Base-by-base conservation (phyloP, 1,140 invertebrate species). In the Forficula auricularia region DNA sequence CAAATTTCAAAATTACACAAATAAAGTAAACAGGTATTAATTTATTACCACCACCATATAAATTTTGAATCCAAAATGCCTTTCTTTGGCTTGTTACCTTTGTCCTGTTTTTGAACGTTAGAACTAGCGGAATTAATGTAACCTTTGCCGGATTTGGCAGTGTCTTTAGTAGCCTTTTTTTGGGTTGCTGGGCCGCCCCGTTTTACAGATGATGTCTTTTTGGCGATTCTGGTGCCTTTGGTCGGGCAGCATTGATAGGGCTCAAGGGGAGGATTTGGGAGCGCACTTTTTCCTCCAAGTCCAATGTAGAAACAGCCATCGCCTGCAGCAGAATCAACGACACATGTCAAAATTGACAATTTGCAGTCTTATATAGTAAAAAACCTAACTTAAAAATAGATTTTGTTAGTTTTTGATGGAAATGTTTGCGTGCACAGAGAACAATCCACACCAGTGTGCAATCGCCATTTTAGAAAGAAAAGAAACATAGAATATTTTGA, bases 261-360 rank as follows among this genome's bases (percentile, higher is more conserved):
- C 75, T 82, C 77, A 68, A 81, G 83, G 60, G 75, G 73, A 64
- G 76, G 72, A 64, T 72, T 75, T 62, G 79, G 78, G 60, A 70
- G 62, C 65, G 75, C 70, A 59, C 63, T 73, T 71, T 81, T 80
- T 70, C 79, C 79, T 66, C 79, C 81, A 73, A 87, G 76, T 71
- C 82, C 82, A 72, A 87, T 81, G 80, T 83, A 83, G 80, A 87
- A 85, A 81, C 82, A 87, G 78, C 82, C 80, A 77, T 85, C 81
- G 79, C 82, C 82, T 87, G 80, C 72, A 71, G 64, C 63, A 66
- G 58, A 72, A 70, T 68, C 66, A 70, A 70, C 67, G 66, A 69
- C 66, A 70, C 65, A 65, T 63, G 57, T 55, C 50, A 44, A 18
- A 20, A 35, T 40, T 36, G 30, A 33, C 42, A 37, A 43, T 47